Evolutionary conservation across 2,113 vertebrate genomes (phyloP).

Genomic region (Pogona vitticeps): DNA sequence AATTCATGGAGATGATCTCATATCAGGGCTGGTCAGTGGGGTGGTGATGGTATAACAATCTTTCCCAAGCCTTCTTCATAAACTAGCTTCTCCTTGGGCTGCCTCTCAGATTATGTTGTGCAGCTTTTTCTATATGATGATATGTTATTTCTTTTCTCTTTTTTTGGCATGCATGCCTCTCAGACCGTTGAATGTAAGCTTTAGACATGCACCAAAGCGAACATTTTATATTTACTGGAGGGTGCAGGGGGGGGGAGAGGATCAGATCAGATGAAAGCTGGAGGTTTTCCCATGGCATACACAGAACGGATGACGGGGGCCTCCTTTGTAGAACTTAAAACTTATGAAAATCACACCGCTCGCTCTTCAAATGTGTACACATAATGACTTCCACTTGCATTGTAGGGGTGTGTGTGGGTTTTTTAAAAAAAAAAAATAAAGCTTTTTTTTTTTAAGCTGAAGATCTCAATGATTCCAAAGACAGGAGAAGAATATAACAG

Average conservation of each 20-base stretch:
- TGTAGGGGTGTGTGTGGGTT: constrained; percentile 13
- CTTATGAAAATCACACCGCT: constrained; percentile 65
- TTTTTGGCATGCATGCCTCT: constrained; percentile 43
- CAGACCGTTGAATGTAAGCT: constrained; percentile 38
- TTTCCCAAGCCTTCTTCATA: constrained; percentile 6
- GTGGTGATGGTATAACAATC: not conserved
- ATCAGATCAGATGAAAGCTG: constrained; percentile 72
- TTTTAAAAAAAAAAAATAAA: constrained; percentile 41
- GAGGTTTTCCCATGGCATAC: constrained; percentile 43
- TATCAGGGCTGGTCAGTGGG: accelerated
- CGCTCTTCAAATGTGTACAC: constrained; percentile 55
- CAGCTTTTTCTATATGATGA: not conserved
- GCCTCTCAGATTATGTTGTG: constrained; percentile 50
- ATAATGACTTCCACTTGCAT: constrained; percentile 65
- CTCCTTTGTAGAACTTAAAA: constrained; percentile 66
- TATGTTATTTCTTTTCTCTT: not conserved
- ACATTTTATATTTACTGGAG: constrained; percentile 47
- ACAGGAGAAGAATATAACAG: constrained; percentile 55
- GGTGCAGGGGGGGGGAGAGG: constrained; percentile 33
- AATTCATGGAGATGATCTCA: constrained; percentile 1
- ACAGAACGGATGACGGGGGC: constrained; percentile 57
- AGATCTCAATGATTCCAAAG: constrained; percentile 63
- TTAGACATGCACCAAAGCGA: constrained; percentile 64
- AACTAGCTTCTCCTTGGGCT: constrained; percentile 45
- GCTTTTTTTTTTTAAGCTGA: constrained; percentile 23